Evolutionary conservation across 2,113 vertebrate genomes (phyloP).

Genomic region (Alligator mississippiensis): DNA sequence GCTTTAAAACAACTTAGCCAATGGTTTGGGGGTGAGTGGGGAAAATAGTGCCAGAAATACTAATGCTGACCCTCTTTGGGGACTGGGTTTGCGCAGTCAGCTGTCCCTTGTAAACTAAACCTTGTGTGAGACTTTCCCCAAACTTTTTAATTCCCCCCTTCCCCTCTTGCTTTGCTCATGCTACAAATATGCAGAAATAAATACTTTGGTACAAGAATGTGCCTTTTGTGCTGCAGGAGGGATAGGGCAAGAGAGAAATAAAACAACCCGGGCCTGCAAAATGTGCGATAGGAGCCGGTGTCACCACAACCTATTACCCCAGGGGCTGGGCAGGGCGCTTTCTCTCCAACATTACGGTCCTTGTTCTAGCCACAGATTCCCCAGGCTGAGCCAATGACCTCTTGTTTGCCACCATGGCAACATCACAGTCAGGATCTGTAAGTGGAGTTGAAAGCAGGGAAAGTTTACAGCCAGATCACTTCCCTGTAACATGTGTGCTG

Average conservation of each 20-base stretch:
- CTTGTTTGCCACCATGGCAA: conserved; percentile 28
- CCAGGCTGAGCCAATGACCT: conserved; percentile 32
- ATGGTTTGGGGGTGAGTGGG: conserved; percentile 30
- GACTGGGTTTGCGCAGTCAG: conserved; percentile 79
- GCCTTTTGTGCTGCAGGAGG: conserved; percentile 68
- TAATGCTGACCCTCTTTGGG: conserved; percentile 76
- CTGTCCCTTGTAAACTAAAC: conserved; percentile 85
- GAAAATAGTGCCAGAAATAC: conserved; percentile 72
- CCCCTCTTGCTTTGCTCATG: conserved; percentile 72
- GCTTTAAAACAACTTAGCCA: conserved; percentile 60
- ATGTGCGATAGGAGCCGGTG: rapidly evolving
- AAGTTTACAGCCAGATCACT: not conserved
- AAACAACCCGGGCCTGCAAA: not conserved
- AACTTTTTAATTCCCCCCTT: conserved; percentile 67
- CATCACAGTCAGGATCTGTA: not conserved
- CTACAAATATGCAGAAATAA: conserved; percentile 75
- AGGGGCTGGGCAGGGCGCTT: not conserved
- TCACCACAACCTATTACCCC: rapidly evolving
- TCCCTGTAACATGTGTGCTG: not conserved
- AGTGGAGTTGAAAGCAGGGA: conserved; percentile 38
- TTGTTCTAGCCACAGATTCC: not conserved
- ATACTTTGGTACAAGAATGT: conserved; percentile 69
- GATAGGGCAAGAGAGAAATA: conserved; percentile 29
- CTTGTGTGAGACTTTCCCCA: conserved; percentile 79
- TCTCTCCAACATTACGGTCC: not conserved